phyloP scores from a whole-genome alignment of 2,113 vertebrate genomes.

The Laticauda colubrina region DNA sequence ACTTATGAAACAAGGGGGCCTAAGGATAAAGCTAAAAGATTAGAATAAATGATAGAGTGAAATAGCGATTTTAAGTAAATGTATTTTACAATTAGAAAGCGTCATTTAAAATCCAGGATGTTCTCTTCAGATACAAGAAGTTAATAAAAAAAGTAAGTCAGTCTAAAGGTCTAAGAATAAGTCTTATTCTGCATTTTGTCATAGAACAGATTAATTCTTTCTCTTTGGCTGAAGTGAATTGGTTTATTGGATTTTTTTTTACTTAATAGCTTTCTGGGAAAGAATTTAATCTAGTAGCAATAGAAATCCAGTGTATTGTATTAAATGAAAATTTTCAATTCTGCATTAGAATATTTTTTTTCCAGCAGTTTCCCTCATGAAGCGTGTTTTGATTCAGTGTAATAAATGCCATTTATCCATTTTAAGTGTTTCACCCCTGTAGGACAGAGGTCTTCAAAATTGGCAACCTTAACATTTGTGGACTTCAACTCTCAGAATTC shows the following conservation, averaged over 20 bases:
- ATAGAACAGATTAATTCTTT: background rate
- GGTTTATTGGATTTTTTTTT: background rate
- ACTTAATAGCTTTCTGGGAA: constrained; percentile 54
- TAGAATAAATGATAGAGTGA: background rate
- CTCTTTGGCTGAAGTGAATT: background rate
- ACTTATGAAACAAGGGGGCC: background rate
- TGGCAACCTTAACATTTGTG: too few relatives aligned
- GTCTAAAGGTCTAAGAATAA: background rate
- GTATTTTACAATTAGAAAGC: background rate
- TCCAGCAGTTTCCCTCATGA: background rate
- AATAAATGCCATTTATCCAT: background rate
- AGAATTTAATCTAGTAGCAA: constrained; percentile 49
- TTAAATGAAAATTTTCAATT: constrained; percentile 48
- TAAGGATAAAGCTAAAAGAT: background rate
- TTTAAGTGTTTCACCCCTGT: background rate
- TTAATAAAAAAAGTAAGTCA: background rate
- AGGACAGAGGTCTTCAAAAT: background rate
- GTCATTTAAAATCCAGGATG: background rate
- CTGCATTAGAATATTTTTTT: constrained; percentile 38
- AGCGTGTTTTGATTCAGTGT: background rate
- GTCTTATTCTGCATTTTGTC: background rate
- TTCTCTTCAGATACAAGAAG: background rate
- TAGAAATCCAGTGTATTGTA: constrained; percentile 43
- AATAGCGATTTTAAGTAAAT: background rate
- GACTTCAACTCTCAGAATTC: too few relatives aligned